These are phyloP conservation scores for Myoxocephalus aenaeus DNA, from an alignment of 2,797 vertebrate species.

Conservation along the genomic window DNA sequence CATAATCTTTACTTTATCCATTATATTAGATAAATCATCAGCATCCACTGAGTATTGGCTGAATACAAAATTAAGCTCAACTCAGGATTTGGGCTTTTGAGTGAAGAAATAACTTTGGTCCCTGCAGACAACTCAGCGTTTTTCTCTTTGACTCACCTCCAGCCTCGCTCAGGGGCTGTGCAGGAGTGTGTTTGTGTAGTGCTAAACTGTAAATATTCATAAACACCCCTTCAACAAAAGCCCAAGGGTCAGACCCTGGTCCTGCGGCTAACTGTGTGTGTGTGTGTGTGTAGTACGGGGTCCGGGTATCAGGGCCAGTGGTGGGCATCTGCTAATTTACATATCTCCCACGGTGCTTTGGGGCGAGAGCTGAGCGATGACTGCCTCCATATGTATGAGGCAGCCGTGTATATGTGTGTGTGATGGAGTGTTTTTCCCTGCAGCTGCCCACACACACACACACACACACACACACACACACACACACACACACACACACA, in stretches of 20 bases:
- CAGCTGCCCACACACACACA: slow-evolving; percentile 65
- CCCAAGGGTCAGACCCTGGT: slow-evolving; percentile 63
- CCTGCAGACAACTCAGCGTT: slow-evolving; percentile 58
- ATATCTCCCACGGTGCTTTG: slow-evolving; percentile 80
- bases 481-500: slow-evolving; percentile 29
- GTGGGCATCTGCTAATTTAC: slow-evolving; percentile 80
- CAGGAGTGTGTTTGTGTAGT: slow-evolving; percentile 54
- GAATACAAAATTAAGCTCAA: slow-evolving; percentile 40
- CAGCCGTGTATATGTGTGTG: slow-evolving; percentile 37
- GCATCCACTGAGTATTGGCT: neutral
- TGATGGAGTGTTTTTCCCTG: slow-evolving; percentile 58
- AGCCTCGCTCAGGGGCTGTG: slow-evolving; percentile 52
- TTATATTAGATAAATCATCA: neutral
- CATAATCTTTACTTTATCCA: neutral
- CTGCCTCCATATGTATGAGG: slow-evolving; percentile 83
- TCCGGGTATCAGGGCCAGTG: slow-evolving; percentile 56
- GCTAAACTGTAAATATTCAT: slow-evolving; percentile 82
- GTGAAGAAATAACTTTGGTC: slow-evolving; percentile 54
- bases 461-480: no score
- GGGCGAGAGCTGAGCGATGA: slow-evolving; percentile 68
- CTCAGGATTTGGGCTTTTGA: slow-evolving; percentile 22
- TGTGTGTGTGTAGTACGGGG: slow-evolving; percentile 7
- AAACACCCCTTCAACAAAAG: slow-evolving; percentile 72
- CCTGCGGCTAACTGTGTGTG: slow-evolving; percentile 48
- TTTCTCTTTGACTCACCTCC: slow-evolving; percentile 63